These are phyloP conservation scores for Columba livia DNA, from an alignment of 2,113 vertebrate genomes.

Conservation along the genomic window DNA sequence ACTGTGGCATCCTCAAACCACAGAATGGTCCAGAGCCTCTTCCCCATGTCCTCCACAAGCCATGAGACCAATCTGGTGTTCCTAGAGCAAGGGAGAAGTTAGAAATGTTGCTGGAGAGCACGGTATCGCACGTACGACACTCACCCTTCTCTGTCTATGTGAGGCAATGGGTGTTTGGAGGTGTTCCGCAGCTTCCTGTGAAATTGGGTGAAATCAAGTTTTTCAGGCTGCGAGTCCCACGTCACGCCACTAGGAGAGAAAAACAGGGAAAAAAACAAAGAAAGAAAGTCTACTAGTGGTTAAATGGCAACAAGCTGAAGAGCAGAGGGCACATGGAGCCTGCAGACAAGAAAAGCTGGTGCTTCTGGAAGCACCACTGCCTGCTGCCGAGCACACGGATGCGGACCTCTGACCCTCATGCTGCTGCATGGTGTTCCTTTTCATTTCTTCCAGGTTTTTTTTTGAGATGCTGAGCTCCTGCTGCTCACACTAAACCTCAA, in stretches of 20 bases:
- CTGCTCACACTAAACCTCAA: neutral
- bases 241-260: slow-evolving; percentile 84
- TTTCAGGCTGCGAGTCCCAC: slow-evolving; percentile 97
- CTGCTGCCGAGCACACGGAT: neutral
- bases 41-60: neutral
- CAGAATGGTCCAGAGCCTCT: fast-evolving
- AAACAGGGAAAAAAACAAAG: slow-evolving; percentile 1
- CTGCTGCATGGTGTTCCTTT: fast-evolving
- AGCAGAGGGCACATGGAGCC: neutral
- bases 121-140: neutral
- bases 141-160: slow-evolving; percentile 95
- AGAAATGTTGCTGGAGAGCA: neutral
- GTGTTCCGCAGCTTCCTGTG: slow-evolving; percentile 86
- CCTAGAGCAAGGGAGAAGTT: neutral
- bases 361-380: neutral
- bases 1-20: neutral
- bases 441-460: fast-evolving
- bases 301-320: neutral
- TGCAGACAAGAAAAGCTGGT: neutral
- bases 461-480: neutral
- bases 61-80: fast-evolving
- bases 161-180: slow-evolving; percentile 87
- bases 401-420: neutral
- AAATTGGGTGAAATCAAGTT: slow-evolving; percentile 94
- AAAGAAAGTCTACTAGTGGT: neutral